Base-by-base conservation (phyloP, 2,888 invertebrate genomes). In the Microlaimidae sp. region DNA sequence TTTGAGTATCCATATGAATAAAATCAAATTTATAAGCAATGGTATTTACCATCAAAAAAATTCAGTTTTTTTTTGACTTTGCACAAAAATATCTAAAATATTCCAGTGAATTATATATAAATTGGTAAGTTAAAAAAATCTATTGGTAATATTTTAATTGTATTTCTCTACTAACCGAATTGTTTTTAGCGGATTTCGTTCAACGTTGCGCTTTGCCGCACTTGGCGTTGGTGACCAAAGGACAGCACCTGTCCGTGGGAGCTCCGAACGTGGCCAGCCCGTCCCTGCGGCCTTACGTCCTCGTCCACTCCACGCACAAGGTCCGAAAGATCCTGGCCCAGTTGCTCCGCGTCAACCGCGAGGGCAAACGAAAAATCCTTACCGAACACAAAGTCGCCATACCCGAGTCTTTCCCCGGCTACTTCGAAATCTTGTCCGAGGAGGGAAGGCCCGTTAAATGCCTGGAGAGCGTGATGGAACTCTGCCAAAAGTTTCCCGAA, bases 361-460 rank as follows among this genome's bases (percentile, higher is more conserved):
- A 51, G 29, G 51, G 51, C 43, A 51, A 43, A 32, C 50, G 85
- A 87, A 59, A 88, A 87, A 75, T 81, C 87, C 82, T 63, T 80
- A 85, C 26, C 81, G 66, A 82, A 46, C 83, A 84, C 5, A 79
- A 87, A 67, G 78, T 90, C 59, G 82, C 86, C 51, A 87, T 92
- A 57, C 90, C 92, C 4, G 83, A 88, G 64, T 80, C 82, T 1
- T 57, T 42, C 71, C 78, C 82, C 60, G 92, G 92, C 7, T 90
- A 84, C 74, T 92, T 92, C 71, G 90, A 92, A 72, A 78, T 92
- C 50, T 76, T 92, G 29, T 89, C 88, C 68, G 90, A 92, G 73
- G 89, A 92, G 72, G 90, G 90, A 0, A 77, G 85, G 62, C 84
- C 88, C 25, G 86, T 88, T 7, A 78, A 85, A 58, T 85, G 88